A percentile compares a stretch with the other conserved stretches of the same genome.
Evolutionary conservation across 2,113 vertebrate genomes (phyloP).

Genomic region (Saccopteryx bilineata): DNA sequence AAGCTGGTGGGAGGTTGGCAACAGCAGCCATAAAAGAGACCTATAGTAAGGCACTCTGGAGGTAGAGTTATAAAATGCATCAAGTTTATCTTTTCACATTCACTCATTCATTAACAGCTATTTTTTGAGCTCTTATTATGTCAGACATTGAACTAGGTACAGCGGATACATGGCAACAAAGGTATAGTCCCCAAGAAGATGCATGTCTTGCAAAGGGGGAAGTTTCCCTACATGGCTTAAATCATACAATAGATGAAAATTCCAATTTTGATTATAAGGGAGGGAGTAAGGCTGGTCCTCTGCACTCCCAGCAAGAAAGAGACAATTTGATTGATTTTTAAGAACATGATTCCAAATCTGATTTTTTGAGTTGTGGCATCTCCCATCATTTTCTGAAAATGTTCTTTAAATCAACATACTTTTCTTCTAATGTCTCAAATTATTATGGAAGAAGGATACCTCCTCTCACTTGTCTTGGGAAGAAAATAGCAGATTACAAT

Average conservation of each 20-base stretch:
- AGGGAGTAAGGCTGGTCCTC: background rate
- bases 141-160: background rate
- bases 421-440: background rate
- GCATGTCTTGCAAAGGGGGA: background rate
- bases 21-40: background rate
- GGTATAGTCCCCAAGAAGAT: background rate
- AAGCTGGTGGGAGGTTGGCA: too few relatives aligned
- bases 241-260: background rate
- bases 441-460: background rate
- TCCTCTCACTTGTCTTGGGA: background rate
- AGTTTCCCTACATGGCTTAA: background rate
- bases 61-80: background rate
- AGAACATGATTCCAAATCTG: slow-evolving; percentile 30
- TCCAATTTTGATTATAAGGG: background rate
- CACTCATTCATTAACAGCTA: background rate
- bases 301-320: background rate
- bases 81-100: background rate
- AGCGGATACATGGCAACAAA: background rate
- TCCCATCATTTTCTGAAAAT: background rate
- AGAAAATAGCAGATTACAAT: background rate
- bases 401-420: background rate
- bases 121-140: background rate
- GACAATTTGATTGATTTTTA: background rate
- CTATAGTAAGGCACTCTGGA: background rate
- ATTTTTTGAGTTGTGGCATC: background rate